Percentiles rank a stretch among this genome's conserved stretches.
Conservation (phyloP, 2,797 vertebrate genomes). For the Gymnoscopelus microlampas region DNA sequence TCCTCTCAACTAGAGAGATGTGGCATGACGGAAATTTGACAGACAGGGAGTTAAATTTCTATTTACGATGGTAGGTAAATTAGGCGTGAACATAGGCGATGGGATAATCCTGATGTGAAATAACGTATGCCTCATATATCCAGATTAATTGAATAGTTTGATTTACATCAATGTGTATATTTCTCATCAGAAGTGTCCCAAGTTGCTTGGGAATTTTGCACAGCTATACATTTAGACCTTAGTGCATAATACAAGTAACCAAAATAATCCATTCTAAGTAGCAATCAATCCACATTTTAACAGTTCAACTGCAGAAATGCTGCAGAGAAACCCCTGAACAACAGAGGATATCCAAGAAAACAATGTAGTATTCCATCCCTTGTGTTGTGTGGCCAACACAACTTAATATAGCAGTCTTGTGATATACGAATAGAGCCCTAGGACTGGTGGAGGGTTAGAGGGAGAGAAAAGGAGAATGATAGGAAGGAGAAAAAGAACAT, state of each 20-base stretch:
- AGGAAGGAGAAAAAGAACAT: slow-evolving; percentile 65
- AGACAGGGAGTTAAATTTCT: slow-evolving; percentile 1
- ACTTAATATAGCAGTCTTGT: slow-evolving; percentile 32
- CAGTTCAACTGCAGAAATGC: slow-evolving; percentile 27
- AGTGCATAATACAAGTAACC: slow-evolving; percentile 30
- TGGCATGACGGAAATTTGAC: slow-evolving; percentile 14
- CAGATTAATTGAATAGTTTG: slow-evolving; percentile 31
- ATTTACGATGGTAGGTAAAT: slow-evolving; percentile 13
- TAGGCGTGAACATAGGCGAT: slow-evolving; percentile 3
- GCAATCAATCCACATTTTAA: slow-evolving; percentile 26
- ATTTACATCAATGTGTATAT: slow-evolving; percentile 7
- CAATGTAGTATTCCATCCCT: slow-evolving; percentile 37
- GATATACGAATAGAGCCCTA: slow-evolving; percentile 33
- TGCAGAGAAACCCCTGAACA: slow-evolving; percentile 52
- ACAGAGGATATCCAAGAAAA: slow-evolving; percentile 44
- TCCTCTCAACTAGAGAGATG: slow-evolving; percentile 19
- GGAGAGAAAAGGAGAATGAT: slow-evolving; percentile 34
- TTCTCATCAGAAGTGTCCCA: slow-evolving; percentile 17
- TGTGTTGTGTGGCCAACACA: slow-evolving; percentile 53
- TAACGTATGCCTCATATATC: slow-evolving; percentile 21
- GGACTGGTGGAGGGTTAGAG: slow-evolving; percentile 38
- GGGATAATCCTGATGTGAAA: slow-evolving; percentile 27
- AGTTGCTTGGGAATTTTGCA: slow-evolving; percentile 19
- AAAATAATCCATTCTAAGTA: slow-evolving; percentile 34
- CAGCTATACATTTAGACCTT: slow-evolving; percentile 22